A percentile compares a stretch with the other conserved stretches of the same genome.
Conservation (phyloP, 2,113 vertebrate species). For the Poeciliopsis retropinna region DNA sequence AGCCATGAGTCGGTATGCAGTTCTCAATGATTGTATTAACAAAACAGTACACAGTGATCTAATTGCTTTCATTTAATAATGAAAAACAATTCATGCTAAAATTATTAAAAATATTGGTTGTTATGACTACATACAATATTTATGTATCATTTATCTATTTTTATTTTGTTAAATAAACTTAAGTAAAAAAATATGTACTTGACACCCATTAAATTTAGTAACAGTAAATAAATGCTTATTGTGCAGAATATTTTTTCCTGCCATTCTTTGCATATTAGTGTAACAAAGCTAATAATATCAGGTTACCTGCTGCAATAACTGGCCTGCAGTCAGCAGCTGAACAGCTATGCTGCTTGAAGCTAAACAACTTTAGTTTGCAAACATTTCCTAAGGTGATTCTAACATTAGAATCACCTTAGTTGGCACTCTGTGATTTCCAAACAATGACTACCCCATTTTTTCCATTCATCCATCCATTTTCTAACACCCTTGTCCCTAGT, state of each 20-base stretch:
- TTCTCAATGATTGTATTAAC: not conserved
- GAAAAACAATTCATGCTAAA: not conserved
- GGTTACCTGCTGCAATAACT: not conserved
- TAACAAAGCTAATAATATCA: not conserved
- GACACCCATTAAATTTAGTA: not conserved
- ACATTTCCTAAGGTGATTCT: too few relatives aligned
- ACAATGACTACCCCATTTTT: not conserved
- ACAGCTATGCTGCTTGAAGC: not conserved
- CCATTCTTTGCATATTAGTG: not conserved
- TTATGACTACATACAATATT: not conserved
- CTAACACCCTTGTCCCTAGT: too few relatives aligned
- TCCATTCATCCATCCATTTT: not conserved
- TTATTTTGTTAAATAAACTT: not conserved
- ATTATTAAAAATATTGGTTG: not conserved
- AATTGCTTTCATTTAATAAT: not conserved
- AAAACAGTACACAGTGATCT: not conserved
- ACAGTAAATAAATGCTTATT: not conserved
- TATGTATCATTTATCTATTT: not conserved
- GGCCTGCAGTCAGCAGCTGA: not conserved
- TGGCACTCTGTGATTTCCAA: not conserved
- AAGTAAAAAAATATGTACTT: not conserved
- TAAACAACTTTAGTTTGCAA: not conserved
- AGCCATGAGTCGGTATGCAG: not conserved
- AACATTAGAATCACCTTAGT: not conserved
- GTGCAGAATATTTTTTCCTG: not conserved